These are phyloP conservation scores for Listrodromus nycthemerus DNA, from an alignment of 2,888 invertebrate species.

Conservation along the genomic window DNA sequence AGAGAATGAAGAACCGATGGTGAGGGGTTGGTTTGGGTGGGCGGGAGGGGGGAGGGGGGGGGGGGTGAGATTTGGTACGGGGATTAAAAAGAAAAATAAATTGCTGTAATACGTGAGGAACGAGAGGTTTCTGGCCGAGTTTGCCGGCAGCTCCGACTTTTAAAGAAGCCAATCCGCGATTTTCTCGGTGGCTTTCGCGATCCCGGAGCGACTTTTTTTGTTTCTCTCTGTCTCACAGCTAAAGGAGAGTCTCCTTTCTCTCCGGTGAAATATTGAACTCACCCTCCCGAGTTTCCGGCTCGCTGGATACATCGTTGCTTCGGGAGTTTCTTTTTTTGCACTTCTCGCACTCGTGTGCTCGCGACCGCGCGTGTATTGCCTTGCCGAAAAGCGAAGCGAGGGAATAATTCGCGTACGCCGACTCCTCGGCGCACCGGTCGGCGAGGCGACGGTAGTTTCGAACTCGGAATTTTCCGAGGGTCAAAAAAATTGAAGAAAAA, in stretches of 20 bases:
- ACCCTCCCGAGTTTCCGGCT: slow-evolving; percentile 38
- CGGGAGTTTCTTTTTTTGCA: slow-evolving; percentile 9
- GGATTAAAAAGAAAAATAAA: slow-evolving; percentile 48
- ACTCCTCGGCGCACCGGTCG: slow-evolving; percentile 50
- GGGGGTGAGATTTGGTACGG: background rate
- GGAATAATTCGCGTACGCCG: slow-evolving; percentile 57
- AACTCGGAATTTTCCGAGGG: background rate
- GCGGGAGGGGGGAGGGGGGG: too few relatives aligned
- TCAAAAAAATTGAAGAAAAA: background rate
- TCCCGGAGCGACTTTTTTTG: slow-evolving; percentile 10
- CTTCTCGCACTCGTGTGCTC: background rate
- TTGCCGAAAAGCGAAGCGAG: slow-evolving; percentile 47
- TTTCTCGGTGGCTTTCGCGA: slow-evolving; percentile 37
- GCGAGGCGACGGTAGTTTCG: background rate
- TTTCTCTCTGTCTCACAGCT: too few relatives aligned
- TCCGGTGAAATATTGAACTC: slow-evolving; percentile 63
- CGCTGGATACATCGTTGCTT: slow-evolving; percentile 17
- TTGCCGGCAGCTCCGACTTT: slow-evolving; percentile 60
- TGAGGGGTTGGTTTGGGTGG: too few relatives aligned
- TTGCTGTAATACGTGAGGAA: slow-evolving; percentile 58
- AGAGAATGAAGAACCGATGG: background rate
- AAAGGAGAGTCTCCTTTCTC: slow-evolving; percentile 34
- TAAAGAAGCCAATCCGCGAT: slow-evolving; percentile 46
- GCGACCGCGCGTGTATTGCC: background rate
- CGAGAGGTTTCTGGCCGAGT: slow-evolving; percentile 56